Conservation (phyloP, 2,113 vertebrate genomes). For the Pituophis catenifer region DNA sequence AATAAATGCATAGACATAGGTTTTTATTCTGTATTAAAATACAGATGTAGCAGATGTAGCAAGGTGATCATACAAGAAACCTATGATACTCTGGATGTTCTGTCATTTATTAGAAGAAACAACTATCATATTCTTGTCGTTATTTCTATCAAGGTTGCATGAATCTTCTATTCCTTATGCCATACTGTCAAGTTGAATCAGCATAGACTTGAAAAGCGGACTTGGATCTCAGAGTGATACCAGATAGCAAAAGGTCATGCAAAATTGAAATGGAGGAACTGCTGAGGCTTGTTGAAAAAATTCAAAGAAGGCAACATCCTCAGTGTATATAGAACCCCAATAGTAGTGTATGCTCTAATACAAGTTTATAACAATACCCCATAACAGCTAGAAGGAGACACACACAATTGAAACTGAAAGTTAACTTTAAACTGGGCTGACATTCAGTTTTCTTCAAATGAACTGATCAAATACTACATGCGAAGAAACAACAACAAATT, state of each 20-base stretch:
- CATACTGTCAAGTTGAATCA: neutral
- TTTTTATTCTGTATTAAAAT: neutral
- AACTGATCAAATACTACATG: neutral
- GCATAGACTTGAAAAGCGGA: neutral
- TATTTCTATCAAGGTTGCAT: neutral
- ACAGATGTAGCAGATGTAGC: neutral
- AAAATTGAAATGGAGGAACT: neutral
- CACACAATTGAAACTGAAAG: neutral
- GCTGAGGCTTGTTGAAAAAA: neutral
- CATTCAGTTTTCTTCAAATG: neutral
- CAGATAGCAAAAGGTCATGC: neutral
- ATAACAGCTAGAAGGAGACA: neutral
- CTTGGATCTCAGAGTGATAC: neutral
- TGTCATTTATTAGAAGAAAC: neutral
- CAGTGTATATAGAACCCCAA: neutral
- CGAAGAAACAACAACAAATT: neutral
- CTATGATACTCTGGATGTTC: neutral
- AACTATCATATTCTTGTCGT: neutral
- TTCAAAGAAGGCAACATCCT: neutral
- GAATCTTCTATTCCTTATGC: neutral
- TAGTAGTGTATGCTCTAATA: neutral
- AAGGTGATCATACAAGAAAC: neutral
- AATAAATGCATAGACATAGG: neutral
- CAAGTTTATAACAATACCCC: neutral
- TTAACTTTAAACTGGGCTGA: neutral